phyloP scores from a whole-genome alignment of 2,113 vertebrate genomes.

The Apteryx mantelli region DNA sequence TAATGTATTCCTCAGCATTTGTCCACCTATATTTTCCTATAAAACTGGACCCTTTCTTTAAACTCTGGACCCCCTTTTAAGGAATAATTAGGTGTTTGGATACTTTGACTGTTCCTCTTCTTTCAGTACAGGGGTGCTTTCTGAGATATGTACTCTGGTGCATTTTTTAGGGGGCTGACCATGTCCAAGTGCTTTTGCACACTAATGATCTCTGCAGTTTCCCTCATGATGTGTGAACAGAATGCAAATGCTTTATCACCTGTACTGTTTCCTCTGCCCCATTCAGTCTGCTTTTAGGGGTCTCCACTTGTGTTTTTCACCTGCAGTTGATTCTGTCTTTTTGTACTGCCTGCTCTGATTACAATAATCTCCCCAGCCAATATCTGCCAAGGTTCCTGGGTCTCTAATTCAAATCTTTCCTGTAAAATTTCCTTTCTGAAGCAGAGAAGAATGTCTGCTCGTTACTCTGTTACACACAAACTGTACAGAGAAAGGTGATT shows the following conservation, averaged over 20 bases:
- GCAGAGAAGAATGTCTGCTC: neutral
- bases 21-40: neutral
- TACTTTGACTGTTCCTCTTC: neutral
- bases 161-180: neutral
- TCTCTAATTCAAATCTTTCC: neutral
- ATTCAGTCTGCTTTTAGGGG: neutral
- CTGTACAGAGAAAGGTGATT: neutral
- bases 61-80: neutral
- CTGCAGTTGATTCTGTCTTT: neutral
- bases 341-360: neutral
- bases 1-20: neutral
- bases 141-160: neutral
- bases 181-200: neutral
- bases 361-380: rapidly evolving
- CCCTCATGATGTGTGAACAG: neutral
- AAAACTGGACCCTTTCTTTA: neutral
- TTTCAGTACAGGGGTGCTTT: neutral
- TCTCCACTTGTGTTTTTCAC: neutral
- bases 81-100: neutral
- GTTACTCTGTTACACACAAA: neutral
- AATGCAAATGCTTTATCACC: neutral
- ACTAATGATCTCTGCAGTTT: neutral
- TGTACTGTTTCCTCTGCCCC: neutral
- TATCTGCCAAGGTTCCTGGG: neutral
- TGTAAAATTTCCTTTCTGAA: neutral